A percentile compares a stretch with the other conserved stretches of the same genome.
Conservation (phyloP, 2,113 vertebrate species). For the Corythornis vintsioides region DNA sequence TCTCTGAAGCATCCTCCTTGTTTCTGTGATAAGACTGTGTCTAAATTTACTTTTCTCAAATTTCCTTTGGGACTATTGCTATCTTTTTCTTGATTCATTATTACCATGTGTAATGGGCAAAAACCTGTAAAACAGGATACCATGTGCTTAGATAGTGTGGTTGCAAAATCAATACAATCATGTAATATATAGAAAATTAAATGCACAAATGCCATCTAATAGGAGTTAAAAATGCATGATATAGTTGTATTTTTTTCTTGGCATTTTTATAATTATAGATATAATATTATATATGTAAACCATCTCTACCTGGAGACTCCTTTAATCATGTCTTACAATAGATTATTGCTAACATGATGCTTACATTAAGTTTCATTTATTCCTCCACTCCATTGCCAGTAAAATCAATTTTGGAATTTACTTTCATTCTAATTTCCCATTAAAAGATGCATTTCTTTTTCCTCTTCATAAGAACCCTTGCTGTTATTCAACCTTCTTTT, state of each 20-base stretch:
- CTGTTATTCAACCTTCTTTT: not conserved
- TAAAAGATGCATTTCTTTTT: not conserved
- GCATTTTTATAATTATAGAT: not conserved
- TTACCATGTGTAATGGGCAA: not conserved
- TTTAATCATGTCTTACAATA: not conserved
- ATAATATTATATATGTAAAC: not conserved
- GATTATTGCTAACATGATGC: not conserved
- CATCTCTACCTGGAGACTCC: not conserved
- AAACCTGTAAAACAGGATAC: not conserved
- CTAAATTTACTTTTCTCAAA: not conserved
- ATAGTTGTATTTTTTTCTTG: not conserved
- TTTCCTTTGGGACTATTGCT: not conserved
- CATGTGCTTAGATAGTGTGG: not conserved
- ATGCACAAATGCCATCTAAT: not conserved
- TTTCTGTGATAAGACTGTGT: not conserved
- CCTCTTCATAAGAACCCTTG: not conserved
- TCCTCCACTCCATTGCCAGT: not conserved
- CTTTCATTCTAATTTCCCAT: not conserved
- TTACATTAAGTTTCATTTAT: not conserved
- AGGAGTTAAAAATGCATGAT: not conserved
- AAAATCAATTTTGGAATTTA: not conserved
- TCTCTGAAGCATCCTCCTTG: not conserved
- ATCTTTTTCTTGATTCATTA: not conserved
- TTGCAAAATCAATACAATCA: not conserved
- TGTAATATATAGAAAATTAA: not conserved